Conservation (phyloP, 2,888 invertebrate genomes). For the Clusia tigrina region DNA sequence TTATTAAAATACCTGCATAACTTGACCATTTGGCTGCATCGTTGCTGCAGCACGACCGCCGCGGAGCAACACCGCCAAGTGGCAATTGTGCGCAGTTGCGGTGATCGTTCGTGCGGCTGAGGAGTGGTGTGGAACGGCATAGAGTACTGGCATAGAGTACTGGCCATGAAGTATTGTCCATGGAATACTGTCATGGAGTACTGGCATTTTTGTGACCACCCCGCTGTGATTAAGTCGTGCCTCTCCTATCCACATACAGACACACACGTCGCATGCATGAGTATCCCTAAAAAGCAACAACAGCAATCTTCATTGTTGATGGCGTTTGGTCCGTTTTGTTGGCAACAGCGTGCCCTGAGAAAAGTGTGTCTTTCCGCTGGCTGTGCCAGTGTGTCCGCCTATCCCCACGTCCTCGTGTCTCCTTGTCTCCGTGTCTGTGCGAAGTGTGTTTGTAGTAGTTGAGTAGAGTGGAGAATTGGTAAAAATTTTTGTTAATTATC, state of each 20-base stretch:
- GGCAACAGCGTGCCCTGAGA: too few relatives aligned
- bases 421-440: too few relatives aligned
- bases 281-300: not conserved
- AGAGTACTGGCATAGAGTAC: too few relatives aligned
- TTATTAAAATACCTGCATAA: not conserved
- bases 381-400: too few relatives aligned
- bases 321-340: too few relatives aligned
- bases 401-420: too few relatives aligned
- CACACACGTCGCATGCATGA: too few relatives aligned
- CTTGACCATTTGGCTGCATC: not conserved
- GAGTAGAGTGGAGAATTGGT: not conserved
- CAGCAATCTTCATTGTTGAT: not conserved
- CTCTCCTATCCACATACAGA: not conserved
- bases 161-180: too few relatives aligned
- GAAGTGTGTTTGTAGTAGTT: not conserved
- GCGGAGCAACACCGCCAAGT: not conserved
- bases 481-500: conserved; percentile 50
- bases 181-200: not conserved
- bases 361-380: too few relatives aligned
- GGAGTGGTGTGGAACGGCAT: too few relatives aligned
- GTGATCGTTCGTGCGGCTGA: too few relatives aligned
- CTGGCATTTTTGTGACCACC: conserved; percentile 8
- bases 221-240: conserved; percentile 3
- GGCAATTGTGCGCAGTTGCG: not conserved
- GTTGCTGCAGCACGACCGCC: not conserved